A percentile compares a stretch with the other conserved stretches of the same genome.
Conservation (phyloP, 30 jellyfish, hydroid and myxozoan genomes). For the Haliclystus octoradiatus region DNA sequence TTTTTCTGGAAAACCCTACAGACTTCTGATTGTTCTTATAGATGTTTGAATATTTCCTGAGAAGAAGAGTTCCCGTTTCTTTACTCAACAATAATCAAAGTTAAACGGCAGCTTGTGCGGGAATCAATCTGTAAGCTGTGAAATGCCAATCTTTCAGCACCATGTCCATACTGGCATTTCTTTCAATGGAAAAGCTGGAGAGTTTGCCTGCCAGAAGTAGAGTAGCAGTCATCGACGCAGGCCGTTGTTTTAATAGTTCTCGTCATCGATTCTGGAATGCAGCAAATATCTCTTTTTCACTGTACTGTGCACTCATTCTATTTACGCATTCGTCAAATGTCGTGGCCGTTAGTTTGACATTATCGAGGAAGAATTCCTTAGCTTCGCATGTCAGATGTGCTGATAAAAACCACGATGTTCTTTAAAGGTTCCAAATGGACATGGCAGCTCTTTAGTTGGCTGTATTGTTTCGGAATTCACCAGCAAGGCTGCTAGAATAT, state of each 20-base stretch:
- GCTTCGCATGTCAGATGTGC: slow-evolving; percentile 3
- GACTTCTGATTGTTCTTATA: no score
- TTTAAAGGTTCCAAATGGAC: no score
- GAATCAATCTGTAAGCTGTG: no score
- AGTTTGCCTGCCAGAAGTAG: background rate
- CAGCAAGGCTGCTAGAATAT: background rate
- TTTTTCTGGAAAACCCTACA: no score
- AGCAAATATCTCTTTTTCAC: background rate
- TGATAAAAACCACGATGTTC: no score
- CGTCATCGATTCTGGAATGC: background rate
- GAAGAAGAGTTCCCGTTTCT: no score
- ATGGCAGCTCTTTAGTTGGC: no score
- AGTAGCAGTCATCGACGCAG: background rate
- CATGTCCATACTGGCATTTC: background rate
- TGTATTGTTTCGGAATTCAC: no score
- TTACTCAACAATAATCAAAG: no score
- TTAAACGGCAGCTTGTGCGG: no score
- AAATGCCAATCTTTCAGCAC: background rate
- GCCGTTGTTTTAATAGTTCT: background rate
- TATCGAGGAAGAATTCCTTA: background rate
- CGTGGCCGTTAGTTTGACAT: background rate
- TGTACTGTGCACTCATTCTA: background rate
- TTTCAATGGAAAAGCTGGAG: background rate
- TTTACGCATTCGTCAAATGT: background rate
- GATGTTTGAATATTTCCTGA: no score